Percentiles rank a stretch among this genome's conserved stretches.
phyloP scores from a whole-genome alignment of 2,113 vertebrate species.

The Hippopotamus amphibius region DNA sequence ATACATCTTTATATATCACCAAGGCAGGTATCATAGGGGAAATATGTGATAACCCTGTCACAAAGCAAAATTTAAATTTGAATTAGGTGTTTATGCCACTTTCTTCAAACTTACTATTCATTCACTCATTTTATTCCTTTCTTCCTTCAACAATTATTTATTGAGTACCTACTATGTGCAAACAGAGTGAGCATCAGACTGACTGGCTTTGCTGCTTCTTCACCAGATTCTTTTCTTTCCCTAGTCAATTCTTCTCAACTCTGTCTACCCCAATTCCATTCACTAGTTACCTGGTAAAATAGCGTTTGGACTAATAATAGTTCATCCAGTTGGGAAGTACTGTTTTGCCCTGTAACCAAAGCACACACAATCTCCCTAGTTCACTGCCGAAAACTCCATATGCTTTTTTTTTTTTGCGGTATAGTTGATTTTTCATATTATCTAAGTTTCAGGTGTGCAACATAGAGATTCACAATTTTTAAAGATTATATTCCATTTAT shows the following conservation, averaged over 20 bases:
- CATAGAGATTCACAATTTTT: background rate
- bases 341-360: constrained; percentile 7
- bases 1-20: background rate
- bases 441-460: background rate
- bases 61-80: background rate
- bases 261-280: background rate
- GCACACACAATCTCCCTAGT: background rate
- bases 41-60: background rate
- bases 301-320: background rate
- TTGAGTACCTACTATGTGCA: background rate
- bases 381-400: constrained; percentile 25
- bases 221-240: background rate
- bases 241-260: background rate
- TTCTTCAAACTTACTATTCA: background rate
- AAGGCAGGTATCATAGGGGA: background rate
- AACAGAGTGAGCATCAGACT: background rate
- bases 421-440: background rate
- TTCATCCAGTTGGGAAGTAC: background rate
- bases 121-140: background rate
- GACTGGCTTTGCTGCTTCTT: background rate
- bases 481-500: background rate
- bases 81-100: background rate
- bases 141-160: background rate
- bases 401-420: background rate
- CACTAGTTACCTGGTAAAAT: background rate